A percentile compares a stretch with the other conserved stretches of the same genome.
These are phyloP conservation scores for Micrasema longulum DNA, from an alignment of 1,140 invertebrate genomes.

Conservation along the genomic window DNA sequence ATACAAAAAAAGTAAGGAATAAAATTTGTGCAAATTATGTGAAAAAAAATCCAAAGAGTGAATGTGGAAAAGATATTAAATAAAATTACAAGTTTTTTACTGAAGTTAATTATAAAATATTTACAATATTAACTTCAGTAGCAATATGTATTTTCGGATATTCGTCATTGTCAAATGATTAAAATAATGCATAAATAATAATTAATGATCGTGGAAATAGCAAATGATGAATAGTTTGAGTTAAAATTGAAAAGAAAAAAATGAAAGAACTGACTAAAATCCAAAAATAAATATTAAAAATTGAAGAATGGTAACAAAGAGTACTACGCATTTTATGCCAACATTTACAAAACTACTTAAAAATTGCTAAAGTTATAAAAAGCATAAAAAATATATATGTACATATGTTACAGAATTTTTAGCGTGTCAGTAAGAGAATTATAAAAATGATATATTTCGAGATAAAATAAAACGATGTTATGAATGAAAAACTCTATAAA, in stretches of 20 bases:
- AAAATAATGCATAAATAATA: background rate
- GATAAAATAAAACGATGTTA: conserved; percentile 5
- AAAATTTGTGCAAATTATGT: no score
- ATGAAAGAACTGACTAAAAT: background rate
- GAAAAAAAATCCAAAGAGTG: no score
- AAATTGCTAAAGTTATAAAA: conserved; percentile 5
- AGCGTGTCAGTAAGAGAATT: conserved; percentile 4
- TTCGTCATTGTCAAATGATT: background rate
- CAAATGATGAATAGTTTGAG: background rate
- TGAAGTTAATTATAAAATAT: no score
- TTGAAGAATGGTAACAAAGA: conserved; percentile 13
- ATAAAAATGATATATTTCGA: background rate
- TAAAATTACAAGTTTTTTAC: no score
- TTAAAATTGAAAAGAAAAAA: background rate
- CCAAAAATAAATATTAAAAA: conserved; percentile 9
- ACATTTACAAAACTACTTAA: conserved; percentile 38
- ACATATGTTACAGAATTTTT: conserved; percentile 12
- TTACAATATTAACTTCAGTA: no score
- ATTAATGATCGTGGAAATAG: no score
- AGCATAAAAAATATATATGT: conserved; percentile 27
- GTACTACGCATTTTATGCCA: conserved; percentile 33
- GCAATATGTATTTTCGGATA: background rate
- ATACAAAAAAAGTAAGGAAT: no score
- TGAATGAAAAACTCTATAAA: background rate
- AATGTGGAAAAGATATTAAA: no score